Percentiles rank a stretch among this genome's conserved stretches.
These are phyloP conservation scores for Seladonia tumulorum DNA, from an alignment of 2,888 invertebrate species.

Conservation along the genomic window DNA sequence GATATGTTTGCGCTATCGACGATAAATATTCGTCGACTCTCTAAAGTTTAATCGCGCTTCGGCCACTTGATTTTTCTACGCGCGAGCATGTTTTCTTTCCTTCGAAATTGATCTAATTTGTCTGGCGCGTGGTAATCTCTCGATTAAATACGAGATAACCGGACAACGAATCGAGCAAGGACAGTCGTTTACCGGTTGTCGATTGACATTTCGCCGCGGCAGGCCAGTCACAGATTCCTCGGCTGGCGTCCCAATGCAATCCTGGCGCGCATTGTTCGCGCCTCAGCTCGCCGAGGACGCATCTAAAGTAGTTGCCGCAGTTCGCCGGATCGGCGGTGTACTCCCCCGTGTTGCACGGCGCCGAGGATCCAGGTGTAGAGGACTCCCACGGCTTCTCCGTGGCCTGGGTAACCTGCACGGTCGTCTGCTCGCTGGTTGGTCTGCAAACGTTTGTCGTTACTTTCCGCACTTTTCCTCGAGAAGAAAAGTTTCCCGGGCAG, in stretches of 20 bases:
- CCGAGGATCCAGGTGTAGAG: slow-evolving; percentile 72
- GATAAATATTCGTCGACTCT: not conserved
- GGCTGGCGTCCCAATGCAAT: slow-evolving; percentile 90
- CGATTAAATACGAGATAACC: not conserved
- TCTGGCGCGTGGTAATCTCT: not conserved
- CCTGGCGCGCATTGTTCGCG: slow-evolving; percentile 92
- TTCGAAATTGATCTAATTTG: not conserved
- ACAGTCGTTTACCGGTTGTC: slow-evolving; percentile 38
- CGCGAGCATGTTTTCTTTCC: not conserved
- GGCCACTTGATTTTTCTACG: not conserved
- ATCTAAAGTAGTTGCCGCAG: slow-evolving; percentile 91
- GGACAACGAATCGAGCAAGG: not conserved
- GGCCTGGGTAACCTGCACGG: slow-evolving; percentile 73
- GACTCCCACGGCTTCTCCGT: slow-evolving; percentile 71
- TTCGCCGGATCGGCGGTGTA: slow-evolving; percentile 87
- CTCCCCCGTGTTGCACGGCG: slow-evolving; percentile 84
- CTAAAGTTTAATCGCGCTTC: not conserved
- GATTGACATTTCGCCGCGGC: slow-evolving; percentile 88
- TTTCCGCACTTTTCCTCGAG: not conserved
- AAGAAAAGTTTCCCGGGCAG: not conserved
- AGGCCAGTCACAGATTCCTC: slow-evolving; percentile 93
- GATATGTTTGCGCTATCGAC: not conserved
- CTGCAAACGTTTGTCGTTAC: slow-evolving; percentile 17
- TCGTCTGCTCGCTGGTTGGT: slow-evolving; percentile 59
- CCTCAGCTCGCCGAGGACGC: slow-evolving; percentile 89